Percentiles rank a stretch among this genome's conserved stretches.
phyloP scores from a whole-genome alignment of 2,888 invertebrate species.

The Ecliptopera silaceata region DNA sequence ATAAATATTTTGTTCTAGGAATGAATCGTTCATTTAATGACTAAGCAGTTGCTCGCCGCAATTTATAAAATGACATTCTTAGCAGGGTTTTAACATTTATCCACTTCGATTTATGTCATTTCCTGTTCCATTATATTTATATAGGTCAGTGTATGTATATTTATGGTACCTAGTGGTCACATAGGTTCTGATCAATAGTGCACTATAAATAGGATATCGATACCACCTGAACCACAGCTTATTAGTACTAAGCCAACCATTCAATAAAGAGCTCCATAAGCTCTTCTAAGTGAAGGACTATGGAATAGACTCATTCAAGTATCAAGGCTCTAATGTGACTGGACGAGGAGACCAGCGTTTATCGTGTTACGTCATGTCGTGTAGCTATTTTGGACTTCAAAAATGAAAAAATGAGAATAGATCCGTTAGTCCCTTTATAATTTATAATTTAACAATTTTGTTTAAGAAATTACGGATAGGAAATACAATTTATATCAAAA shows the following conservation, averaged over 20 bases:
- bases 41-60: no score
- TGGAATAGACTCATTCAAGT: conserved; percentile 11
- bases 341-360: conserved; percentile 3
- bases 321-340: conserved; percentile 8
- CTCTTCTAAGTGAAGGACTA: not conserved
- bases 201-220: conserved; percentile 58
- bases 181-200: conserved; percentile 45
- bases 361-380: conserved; percentile 4
- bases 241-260: conserved; percentile 20
- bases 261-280: not conserved
- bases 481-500: no score
- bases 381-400: not conserved
- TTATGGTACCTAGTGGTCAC: not conserved
- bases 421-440: no score
- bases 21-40: no score
- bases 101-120: not conserved
- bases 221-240: conserved; percentile 42
- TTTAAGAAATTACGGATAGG: no score
- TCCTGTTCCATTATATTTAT: not conserved
- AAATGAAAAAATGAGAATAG: not conserved
- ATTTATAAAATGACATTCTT: not conserved
- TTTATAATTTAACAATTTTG: no score
- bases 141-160: not conserved
- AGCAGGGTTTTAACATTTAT: not conserved
- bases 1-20: no score